phyloP scores from a whole-genome alignment of 2,797 vertebrate genomes.

The Esox lucius region DNA sequence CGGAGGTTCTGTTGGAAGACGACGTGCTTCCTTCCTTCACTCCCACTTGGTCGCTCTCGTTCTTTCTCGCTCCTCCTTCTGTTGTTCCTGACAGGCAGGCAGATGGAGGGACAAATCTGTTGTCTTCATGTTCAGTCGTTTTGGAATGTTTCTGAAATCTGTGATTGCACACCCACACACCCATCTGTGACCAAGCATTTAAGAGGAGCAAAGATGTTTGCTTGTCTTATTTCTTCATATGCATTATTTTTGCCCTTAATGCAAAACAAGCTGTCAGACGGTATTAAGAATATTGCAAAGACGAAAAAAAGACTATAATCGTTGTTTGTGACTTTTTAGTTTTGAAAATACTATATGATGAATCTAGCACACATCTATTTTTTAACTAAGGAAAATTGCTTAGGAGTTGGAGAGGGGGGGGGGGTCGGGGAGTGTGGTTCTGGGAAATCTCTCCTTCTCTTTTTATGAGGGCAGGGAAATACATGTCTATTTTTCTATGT shows the following conservation, averaged over 20 bases:
- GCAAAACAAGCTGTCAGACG: slow-evolving; percentile 40
- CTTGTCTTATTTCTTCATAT: slow-evolving; percentile 62
- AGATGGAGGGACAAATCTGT: neutral
- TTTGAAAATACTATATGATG: slow-evolving; percentile 21
- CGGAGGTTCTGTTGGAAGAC: slow-evolving; percentile 12
- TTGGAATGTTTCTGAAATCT: neutral
- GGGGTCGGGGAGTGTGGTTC: slow-evolving; percentile 1
- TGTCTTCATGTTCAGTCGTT: neutral
- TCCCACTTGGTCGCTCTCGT: neutral
- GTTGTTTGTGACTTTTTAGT: slow-evolving; percentile 31
- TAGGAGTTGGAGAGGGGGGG: neutral
- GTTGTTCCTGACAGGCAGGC: neutral
- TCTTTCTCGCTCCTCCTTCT: neutral
- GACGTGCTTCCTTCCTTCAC: neutral
- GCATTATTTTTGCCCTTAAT: slow-evolving; percentile 64
- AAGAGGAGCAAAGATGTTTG: slow-evolving; percentile 20
- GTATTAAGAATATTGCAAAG: slow-evolving; percentile 26
- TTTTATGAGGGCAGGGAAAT: slow-evolving; percentile 41
- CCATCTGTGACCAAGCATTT: slow-evolving; percentile 28
- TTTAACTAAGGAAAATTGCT: neutral
- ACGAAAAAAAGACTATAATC: slow-evolving; percentile 24
- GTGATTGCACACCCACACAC: neutral
- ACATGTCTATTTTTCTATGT: slow-evolving; percentile 74
- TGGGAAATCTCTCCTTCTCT: slow-evolving; percentile 20
- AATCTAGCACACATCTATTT: neutral